Conservation (phyloP, 2,888 invertebrate genomes). For the Leptogaster cylindrica region DNA sequence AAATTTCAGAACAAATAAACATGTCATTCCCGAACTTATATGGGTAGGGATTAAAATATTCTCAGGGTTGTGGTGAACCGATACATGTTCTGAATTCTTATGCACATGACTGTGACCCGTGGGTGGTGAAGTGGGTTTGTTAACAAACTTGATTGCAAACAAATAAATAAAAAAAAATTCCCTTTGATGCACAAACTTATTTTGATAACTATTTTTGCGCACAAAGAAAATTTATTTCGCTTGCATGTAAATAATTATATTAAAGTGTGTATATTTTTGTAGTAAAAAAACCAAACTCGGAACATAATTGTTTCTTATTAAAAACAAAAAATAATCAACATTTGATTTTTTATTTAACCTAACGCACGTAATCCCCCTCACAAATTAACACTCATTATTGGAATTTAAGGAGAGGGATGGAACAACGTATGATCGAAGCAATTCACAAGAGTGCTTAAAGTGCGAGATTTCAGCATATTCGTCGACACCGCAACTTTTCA, state of each 20-base stretch:
- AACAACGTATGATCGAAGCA: conserved; percentile 53
- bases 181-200: no score
- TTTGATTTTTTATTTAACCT: conserved; percentile 27
- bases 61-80: conserved; percentile 15
- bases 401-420: no score
- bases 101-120: neutral
- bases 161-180: no score
- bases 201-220: no score
- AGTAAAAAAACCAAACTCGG: no score
- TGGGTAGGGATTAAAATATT: conserved; percentile 4
- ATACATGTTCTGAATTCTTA: conserved; percentile 5
- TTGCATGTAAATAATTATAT: conserved; percentile 34
- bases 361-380: conserved; percentile 33
- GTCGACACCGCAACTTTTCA: conserved; percentile 60
- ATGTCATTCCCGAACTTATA: neutral
- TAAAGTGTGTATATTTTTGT: no score
- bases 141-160: no score
- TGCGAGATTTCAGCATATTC: conserved; percentile 50
- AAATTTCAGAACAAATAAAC: conserved; percentile 33
- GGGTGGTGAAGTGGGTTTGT: no score
- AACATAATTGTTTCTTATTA: conserved; percentile 8
- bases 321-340: conserved; percentile 23
- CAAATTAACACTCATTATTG: conserved; percentile 17
- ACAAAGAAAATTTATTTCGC: neutral
- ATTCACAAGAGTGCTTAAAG: conserved; percentile 54